phyloP scores from a whole-genome alignment of 2,797 vertebrate species.

The Coranthus polyacanthus region DNA sequence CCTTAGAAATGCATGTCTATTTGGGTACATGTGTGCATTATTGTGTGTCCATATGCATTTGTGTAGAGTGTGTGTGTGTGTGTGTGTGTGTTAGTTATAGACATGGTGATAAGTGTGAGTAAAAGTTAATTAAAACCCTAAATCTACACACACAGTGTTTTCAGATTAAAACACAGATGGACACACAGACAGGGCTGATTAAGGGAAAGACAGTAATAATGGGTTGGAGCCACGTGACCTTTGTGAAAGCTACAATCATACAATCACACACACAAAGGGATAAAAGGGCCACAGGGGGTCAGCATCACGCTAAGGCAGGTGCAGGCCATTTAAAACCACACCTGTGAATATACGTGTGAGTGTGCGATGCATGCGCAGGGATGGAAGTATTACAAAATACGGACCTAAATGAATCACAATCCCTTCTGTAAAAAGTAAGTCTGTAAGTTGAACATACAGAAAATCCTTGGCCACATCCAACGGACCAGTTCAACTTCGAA shows the following conservation, averaged over 20 bases:
- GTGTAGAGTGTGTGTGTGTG: too few relatives aligned
- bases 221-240: conserved; percentile 10
- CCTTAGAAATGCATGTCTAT: too few relatives aligned
- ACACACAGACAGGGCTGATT: conserved; percentile 19
- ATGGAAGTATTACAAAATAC: not conserved
- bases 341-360: not conserved
- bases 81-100: too few relatives aligned
- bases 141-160: not conserved
- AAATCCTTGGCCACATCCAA: too few relatives aligned
- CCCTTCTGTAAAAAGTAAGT: too few relatives aligned
- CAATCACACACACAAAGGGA: conserved; percentile 1
- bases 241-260: conserved; percentile 9
- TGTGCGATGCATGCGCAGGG: not conserved
- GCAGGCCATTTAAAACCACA: not conserved
- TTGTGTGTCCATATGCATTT: not conserved
- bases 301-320: conserved; percentile 6
- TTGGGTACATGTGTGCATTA: not conserved
- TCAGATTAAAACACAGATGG: not conserved
- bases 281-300: conserved; percentile 5
- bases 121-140: conserved; percentile 14
- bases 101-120: too few relatives aligned
- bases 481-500: too few relatives aligned
- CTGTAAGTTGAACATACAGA: too few relatives aligned
- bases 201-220: conserved; percentile 21
- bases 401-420: too few relatives aligned